Conservation (phyloP, 1,140 invertebrate species). For the Lycorma delicatula region DNA sequence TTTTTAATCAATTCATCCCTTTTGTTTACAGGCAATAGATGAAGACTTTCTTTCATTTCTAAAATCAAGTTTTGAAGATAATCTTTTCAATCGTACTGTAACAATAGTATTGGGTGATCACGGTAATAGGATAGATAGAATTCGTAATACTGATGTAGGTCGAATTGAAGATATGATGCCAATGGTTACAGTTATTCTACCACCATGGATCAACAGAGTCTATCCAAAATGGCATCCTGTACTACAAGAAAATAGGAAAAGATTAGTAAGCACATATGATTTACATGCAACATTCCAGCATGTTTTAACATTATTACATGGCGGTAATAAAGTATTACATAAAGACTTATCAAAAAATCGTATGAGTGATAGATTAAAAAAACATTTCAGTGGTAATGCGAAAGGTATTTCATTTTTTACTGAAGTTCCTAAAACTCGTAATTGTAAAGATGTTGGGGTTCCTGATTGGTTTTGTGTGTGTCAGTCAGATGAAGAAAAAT, state of each 20-base stretch:
- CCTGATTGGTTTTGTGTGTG: conserved; percentile 44
- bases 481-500: conserved; percentile 21
- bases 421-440: conserved; percentile 34
- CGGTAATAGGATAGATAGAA: conserved; percentile 44
- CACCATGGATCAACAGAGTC: conserved; percentile 37
- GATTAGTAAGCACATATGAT: conserved; percentile 40
- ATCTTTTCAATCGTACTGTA: conserved; percentile 41
- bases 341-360: background rate
- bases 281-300: conserved; percentile 33
- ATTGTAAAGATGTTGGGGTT: conserved; percentile 41
- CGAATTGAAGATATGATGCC: conserved; percentile 49
- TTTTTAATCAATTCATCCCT: too few relatives aligned
- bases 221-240: conserved; percentile 35
- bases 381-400: conserved; percentile 18
- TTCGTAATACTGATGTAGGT: conserved; percentile 44
- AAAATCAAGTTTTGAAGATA: conserved; percentile 28
- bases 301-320: conserved; percentile 11
- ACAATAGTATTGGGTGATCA: conserved; percentile 45
- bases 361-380: conserved; percentile 34
- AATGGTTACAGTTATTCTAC: conserved; percentile 44
- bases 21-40: conserved; percentile 40
- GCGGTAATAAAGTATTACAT: background rate
- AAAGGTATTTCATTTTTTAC: conserved; percentile 28
- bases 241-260: conserved; percentile 39
- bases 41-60: conserved; percentile 39